Evolutionary conservation across 2,888 invertebrate species (phyloP), one percentile per base, ranked within the genome.

Genomic region (Orthonychiurus folsomi): DNA sequence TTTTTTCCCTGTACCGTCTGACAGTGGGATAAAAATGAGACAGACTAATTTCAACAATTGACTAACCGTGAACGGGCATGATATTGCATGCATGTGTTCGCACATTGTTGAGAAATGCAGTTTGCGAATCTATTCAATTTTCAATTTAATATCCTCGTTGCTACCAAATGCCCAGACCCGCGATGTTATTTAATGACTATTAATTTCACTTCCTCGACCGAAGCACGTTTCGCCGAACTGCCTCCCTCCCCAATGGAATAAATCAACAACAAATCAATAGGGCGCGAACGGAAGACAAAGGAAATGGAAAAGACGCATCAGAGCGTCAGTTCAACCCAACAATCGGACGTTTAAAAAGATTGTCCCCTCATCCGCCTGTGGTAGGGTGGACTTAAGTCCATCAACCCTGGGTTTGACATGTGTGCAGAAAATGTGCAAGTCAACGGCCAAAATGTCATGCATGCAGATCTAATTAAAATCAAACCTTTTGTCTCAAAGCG

Each of bases 391-490:
- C 37, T 37, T 5, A 37, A 37, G 37, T 37, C 9, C 37, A 37
- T 37, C 37, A 37, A 37, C 37, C 37, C 37, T 37, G 37, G 37
- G 15, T 15, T 37, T 37, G 37, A 37, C 37, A 9, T 37, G 37
- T 5, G n/a, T n/a, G n/a, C 9, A 37, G 37, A 37, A 37, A 37
- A 37, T 37, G n/a, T 37, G 37, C 37, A 37, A 37, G 37, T 37
- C 37, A 37, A 5, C 15, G 15, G 37, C 9, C 5, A 37, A 37
- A 37, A 37, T 37, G 37, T 37, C 37, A 37, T 37, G 9, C 37
- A 37, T 37, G 37, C 37, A 37, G 37, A 37, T 37, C 37, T 37
- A 37, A 37, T 37, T 37, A 37, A 37, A 37, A 37, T 37, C 37
- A 37, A 37, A 37, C 9, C 37, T 37, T 37, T 37, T 37, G 37